A percentile compares a stretch with the other conserved stretches of the same genome.
Evolutionary conservation across 2,888 invertebrate species (phyloP).

Genomic region (Epinotia nisella): DNA sequence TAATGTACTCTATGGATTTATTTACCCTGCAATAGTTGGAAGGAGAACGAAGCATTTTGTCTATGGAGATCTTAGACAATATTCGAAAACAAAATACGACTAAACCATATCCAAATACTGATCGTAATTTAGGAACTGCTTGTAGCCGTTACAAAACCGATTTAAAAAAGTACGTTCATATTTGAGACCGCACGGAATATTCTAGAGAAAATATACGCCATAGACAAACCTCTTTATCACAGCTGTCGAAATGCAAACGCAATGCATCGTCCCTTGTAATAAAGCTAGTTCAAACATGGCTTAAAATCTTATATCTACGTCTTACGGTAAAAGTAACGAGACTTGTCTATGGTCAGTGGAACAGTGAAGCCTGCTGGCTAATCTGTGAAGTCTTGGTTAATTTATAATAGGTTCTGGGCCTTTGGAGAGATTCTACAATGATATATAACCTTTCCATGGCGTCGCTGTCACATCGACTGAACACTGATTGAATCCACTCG

Average conservation of each 20-base stretch:
- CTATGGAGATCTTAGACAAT: slow-evolving; percentile 55
- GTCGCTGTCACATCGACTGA: too few species aligned
- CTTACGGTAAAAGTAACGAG: slow-evolving; percentile 78
- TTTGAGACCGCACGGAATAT: slow-evolving; percentile 45
- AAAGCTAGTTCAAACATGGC: slow-evolving; percentile 80
- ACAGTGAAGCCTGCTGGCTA: slow-evolving; percentile 11
- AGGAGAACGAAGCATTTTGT: slow-evolving; percentile 52
- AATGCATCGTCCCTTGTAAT: slow-evolving; percentile 77
- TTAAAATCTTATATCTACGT: slow-evolving; percentile 79
- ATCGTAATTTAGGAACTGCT: slow-evolving; percentile 82
- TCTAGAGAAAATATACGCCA: slow-evolving; percentile 65
- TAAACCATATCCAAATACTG: slow-evolving; percentile 74
- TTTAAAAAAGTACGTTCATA: slow-evolving; percentile 37
- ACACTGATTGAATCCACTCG: too few species aligned
- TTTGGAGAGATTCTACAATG: too few species aligned
- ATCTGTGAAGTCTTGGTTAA: not conserved
- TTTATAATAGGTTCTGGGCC: too few species aligned
- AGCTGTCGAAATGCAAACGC: slow-evolving; percentile 79
- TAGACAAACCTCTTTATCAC: slow-evolving; percentile 83
- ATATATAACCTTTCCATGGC: too few species aligned
- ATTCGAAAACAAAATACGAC: slow-evolving; percentile 50
- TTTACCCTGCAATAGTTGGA: slow-evolving; percentile 66
- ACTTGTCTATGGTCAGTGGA: slow-evolving; percentile 73
- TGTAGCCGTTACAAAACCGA: slow-evolving; percentile 65
- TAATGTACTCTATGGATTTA: slow-evolving; percentile 64